Evolutionary conservation across 37 sponge, comb jelly and placozoan species (phyloP).

Genomic region (Aplysina aerophoba): DNA sequence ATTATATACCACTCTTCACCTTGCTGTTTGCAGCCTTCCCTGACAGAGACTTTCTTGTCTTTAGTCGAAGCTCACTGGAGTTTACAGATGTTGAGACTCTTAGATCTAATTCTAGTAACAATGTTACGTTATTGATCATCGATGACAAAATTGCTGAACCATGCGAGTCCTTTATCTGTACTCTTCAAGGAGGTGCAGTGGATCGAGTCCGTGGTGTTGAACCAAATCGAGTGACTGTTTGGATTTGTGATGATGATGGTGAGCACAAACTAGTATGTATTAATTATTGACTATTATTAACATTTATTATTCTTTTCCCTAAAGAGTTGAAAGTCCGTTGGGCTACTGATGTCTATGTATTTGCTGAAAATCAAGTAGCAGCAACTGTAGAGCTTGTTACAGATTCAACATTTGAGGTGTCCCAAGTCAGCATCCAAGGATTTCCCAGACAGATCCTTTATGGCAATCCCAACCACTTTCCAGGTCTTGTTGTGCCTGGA

Average conservation of each 20-base stretch:
- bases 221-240: neutral
- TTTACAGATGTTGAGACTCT: too few species aligned
- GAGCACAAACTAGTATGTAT: neutral
- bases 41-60: too few species aligned
- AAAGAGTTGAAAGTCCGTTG: neutral
- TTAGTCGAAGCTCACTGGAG: too few species aligned
- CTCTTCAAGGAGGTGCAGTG: neutral
- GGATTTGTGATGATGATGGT: constrained; percentile 3
- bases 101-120: too few species aligned
- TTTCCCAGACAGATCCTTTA: neutral
- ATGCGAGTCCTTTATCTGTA: constrained; percentile 7
- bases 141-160: constrained; percentile 18
- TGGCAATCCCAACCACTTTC: too few species aligned
- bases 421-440: neutral
- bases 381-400: neutral
- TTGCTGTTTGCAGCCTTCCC: too few species aligned
- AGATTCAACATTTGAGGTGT: neutral
- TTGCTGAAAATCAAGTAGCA: neutral
- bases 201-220: neutral
- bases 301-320: neutral
- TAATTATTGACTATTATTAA: too few species aligned
- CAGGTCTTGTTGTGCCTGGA: neutral
- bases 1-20: too few species aligned
- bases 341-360: neutral
- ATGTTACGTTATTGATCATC: too few species aligned